phyloP scores from a whole-genome alignment of 1,140 invertebrate genomes.

The Himalopsyche phryganea region DNA sequence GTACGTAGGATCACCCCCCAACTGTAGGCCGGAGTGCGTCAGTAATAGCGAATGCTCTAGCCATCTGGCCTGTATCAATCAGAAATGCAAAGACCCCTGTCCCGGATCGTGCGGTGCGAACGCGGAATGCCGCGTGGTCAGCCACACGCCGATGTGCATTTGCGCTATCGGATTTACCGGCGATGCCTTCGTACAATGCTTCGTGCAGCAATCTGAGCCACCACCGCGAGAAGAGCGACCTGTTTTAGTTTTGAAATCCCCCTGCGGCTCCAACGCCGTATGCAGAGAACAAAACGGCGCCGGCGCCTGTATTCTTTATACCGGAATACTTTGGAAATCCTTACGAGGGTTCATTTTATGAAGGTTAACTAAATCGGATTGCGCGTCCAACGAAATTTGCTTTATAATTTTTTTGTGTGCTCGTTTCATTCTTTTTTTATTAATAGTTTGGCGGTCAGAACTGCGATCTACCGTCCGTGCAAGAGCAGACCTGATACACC shows the following conservation, averaged over 20 bases:
- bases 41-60: constrained; percentile 71
- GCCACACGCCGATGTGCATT: constrained; percentile 63
- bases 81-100: constrained; percentile 72
- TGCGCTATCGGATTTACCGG: constrained; percentile 60
- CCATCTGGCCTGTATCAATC: constrained; percentile 66
- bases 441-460: constrained; percentile 71
- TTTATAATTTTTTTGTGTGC: constrained; percentile 70
- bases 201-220: constrained; percentile 38
- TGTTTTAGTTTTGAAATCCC: constrained; percentile 63
- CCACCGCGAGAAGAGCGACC: constrained; percentile 38
- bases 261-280: constrained; percentile 68
- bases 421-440: too few species aligned
- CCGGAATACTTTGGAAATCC: constrained; percentile 68
- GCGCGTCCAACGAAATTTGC: constrained; percentile 60
- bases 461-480: constrained; percentile 72
- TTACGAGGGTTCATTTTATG: too few species aligned
- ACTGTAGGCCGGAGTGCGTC: constrained; percentile 69
- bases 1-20: constrained; percentile 65
- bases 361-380: constrained; percentile 70
- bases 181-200: constrained; percentile 61
- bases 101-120: constrained; percentile 67
- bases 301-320: constrained; percentile 63
- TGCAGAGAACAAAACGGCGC: constrained; percentile 65
- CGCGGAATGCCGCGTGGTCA: constrained; percentile 66
- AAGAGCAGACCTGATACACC: constrained; percentile 63